Percentiles rank a stretch among this genome's conserved stretches.
Evolutionary conservation across 2,888 invertebrate species (phyloP).

Genomic region (Drosophila anceps): DNA sequence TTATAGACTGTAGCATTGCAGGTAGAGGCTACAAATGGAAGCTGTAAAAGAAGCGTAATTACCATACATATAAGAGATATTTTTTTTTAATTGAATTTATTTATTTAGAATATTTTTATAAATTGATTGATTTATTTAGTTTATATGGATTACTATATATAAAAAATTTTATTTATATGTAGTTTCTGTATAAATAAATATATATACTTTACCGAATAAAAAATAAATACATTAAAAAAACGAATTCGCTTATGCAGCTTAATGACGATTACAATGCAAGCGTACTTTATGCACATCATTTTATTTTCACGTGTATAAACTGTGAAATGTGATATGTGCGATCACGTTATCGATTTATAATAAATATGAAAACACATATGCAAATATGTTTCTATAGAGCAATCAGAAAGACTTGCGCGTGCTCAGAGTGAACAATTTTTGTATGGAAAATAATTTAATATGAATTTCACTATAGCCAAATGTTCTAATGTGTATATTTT

Average conservation of each 20-base stretch:
- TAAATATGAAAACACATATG: neutral
- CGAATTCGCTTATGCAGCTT: constrained; percentile 18
- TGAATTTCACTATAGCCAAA: neutral
- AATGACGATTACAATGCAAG: constrained; percentile 26
- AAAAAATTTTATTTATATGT: no score
- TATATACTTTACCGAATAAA: no score
- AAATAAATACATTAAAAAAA: no score
- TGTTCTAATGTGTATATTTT: no score
- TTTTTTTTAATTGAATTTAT: neutral
- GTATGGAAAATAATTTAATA: neutral
- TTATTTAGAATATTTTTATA: no score
- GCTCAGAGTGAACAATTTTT: neutral
- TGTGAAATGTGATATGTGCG: neutral
- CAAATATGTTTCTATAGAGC: neutral
- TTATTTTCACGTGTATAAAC: neutral
- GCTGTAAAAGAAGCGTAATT: constrained; percentile 10
- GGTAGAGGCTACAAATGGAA: neutral
- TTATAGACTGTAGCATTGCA: constrained; percentile 22
- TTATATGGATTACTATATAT: no score
- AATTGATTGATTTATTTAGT: no score
- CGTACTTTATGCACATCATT: neutral
- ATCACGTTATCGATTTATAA: neutral
- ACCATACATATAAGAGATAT: neutral
- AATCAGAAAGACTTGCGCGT: neutral
- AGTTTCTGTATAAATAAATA: no score